These are phyloP conservation scores for Tenualosa thibaudeaui DNA, from an alignment of 2,797 vertebrate genomes.

Conservation along the genomic window DNA sequence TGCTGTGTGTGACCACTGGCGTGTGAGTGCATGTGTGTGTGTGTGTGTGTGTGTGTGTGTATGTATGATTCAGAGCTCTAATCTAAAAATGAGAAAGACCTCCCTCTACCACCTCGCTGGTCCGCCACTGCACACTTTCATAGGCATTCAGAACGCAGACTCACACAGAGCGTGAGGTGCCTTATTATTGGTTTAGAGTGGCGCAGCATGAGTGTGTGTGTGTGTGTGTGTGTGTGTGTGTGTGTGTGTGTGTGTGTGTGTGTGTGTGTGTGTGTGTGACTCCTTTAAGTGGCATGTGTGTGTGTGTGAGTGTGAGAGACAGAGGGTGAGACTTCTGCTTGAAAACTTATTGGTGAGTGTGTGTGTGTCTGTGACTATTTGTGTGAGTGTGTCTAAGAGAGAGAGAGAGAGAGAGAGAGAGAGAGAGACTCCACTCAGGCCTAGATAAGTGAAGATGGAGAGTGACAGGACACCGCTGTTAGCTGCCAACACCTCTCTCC, in stretches of 20 bases:
- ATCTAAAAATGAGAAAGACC: not conserved
- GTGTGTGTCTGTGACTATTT: not conserved
- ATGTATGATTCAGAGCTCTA: not conserved
- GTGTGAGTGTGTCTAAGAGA: conserved; percentile 28
- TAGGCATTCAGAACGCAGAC: not conserved
- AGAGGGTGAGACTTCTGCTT: not conserved
- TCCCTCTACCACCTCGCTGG: not conserved
- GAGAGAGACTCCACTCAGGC: conserved; percentile 50
- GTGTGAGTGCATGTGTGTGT: not conserved
- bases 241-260: not conserved
- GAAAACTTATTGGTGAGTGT: not conserved
- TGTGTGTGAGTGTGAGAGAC: not conserved
- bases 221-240: not conserved
- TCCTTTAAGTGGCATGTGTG: not conserved
- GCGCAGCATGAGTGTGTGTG: not conserved
- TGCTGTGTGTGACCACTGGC: not conserved
- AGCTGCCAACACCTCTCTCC: conserved; percentile 55
- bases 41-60: too few relatives aligned
- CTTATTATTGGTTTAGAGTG: not conserved
- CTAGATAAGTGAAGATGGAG: conserved; percentile 41
- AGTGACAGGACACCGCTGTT: conserved; percentile 49
- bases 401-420: conserved; percentile 10
- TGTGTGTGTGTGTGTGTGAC: not conserved
- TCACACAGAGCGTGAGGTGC: not conserved
- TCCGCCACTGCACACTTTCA: not conserved